Conservation (phyloP, 92 coral and sea anemone genomes). For the Ricordea florida region DNA sequence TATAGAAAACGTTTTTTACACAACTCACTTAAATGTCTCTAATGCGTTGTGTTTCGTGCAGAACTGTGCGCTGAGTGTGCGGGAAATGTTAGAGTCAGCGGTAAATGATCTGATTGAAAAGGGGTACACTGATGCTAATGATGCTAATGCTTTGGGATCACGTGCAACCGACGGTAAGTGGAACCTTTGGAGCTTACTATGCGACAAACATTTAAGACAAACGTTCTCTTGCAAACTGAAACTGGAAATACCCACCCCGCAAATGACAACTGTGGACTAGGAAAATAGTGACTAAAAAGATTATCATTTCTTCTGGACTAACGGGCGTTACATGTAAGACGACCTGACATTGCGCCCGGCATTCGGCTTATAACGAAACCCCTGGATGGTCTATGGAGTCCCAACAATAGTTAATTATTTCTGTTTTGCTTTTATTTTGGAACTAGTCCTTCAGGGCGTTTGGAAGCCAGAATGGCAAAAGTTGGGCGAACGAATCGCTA, state of each 20-base stretch:
- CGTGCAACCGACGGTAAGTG: conserved; percentile 90
- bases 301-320: no score
- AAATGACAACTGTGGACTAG: no score
- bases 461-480: conserved; percentile 97
- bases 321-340: no score
- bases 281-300: no score
- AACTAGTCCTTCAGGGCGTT: conserved; percentile 75
- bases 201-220: no score
- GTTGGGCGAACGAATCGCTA: conserved; percentile 87
- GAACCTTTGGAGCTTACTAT: no score
- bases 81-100: conserved; percentile 87
- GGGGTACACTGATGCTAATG: conserved; percentile 77
- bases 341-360: no score
- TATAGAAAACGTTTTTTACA: neutral
- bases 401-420: no score
- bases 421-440: neutral
- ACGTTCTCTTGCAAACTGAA: neutral
- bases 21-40: no score
- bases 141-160: conserved; percentile 71
- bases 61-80: conserved; percentile 93
- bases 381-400: no score
- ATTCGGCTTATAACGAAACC: no score
- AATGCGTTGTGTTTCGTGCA: conserved; percentile 23
- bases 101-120: conserved; percentile 51
- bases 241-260: no score